Conservation (phyloP, 2,797 vertebrate species). For the Novumbra hubbsi region DNA sequence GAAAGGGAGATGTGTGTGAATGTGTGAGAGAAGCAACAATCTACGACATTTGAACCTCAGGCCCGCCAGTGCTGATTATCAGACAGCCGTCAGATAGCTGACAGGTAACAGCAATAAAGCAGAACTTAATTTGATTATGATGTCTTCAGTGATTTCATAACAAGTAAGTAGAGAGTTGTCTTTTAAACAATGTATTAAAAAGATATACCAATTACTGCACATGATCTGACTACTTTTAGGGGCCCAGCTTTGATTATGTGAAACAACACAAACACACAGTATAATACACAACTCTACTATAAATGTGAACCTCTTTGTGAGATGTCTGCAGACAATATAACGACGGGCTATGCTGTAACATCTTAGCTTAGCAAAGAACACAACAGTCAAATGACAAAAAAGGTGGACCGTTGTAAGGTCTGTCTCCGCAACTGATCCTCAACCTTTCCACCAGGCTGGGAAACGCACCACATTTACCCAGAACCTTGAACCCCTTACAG, state of each 20-base stretch:
- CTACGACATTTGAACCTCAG: constrained; percentile 10
- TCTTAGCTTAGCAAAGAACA: neutral
- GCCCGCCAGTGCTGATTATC: constrained; percentile 43
- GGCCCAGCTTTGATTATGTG: constrained; percentile 12
- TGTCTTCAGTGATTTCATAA: constrained; percentile 53
- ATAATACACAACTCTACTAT: neutral
- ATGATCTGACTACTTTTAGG: constrained; percentile 19
- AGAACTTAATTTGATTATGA: constrained; percentile 69
- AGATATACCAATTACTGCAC: constrained; percentile 27
- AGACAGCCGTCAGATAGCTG: constrained; percentile 49
- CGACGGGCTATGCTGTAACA: neutral
- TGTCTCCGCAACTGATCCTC: too few relatives aligned
- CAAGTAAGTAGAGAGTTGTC: constrained; percentile 62
- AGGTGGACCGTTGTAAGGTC: too few relatives aligned
- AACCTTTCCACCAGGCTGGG: too few relatives aligned
- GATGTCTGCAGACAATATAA: neutral
- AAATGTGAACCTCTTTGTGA: neutral
- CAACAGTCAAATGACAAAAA: too few relatives aligned
- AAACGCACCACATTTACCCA: too few relatives aligned
- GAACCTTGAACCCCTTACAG: too few relatives aligned
- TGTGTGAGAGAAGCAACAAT: neutral
- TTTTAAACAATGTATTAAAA: constrained; percentile 63
- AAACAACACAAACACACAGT: neutral
- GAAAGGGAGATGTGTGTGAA: too few relatives aligned
- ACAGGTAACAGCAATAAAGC: constrained; percentile 38